These are phyloP conservation scores for Sardina pilchardus DNA, from an alignment of 2,113 vertebrate species.

Conservation along the genomic window DNA sequence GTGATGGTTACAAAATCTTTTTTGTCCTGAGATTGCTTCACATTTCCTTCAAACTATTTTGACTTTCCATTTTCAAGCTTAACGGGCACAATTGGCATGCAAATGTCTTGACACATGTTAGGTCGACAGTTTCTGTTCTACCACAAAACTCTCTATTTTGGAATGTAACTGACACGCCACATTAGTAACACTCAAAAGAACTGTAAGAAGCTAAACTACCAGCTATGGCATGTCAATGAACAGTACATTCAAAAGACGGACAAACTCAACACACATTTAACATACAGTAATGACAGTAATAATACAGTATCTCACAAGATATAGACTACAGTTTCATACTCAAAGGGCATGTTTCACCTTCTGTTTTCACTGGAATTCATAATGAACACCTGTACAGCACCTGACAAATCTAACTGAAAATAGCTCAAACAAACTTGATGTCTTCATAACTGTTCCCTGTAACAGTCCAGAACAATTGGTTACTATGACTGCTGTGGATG, in stretches of 20 bases:
- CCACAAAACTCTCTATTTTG: too few relatives aligned
- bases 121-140: background rate
- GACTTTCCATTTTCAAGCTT: background rate
- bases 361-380: background rate
- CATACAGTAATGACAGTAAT: background rate
- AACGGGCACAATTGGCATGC: background rate
- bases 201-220: background rate
- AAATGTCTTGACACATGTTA: background rate
- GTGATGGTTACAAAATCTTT: slow-evolving; percentile 9
- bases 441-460: background rate
- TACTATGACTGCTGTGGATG: background rate
- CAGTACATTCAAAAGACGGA: background rate
- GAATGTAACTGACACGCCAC: background rate
- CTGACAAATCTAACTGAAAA: background rate
- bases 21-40: background rate
- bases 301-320: background rate
- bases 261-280: background rate
- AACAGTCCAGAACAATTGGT: too few relatives aligned
- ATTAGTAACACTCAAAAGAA: background rate
- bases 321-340: background rate
- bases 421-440: background rate
- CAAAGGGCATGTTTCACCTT: background rate
- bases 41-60: background rate
- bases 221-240: background rate
- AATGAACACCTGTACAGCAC: background rate